Conservation (phyloP, 2,113 vertebrate species). For the Ovibos moschatus region DNA sequence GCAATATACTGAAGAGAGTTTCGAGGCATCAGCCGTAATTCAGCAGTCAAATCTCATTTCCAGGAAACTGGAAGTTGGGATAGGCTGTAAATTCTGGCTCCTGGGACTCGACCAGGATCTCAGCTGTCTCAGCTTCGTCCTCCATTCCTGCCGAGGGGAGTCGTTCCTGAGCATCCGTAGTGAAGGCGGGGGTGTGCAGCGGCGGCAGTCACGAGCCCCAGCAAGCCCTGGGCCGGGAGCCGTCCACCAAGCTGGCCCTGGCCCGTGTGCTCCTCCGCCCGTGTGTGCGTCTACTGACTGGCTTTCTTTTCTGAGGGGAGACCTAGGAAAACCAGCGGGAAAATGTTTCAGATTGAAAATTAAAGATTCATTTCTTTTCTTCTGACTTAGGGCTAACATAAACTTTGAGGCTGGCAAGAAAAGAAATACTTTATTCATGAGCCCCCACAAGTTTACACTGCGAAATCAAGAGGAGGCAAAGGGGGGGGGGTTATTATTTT, state of each 20-base stretch:
- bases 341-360: constrained; percentile 43
- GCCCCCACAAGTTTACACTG: background rate
- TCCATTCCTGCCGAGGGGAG: background rate
- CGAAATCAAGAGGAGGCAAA: background rate
- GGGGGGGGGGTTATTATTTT: background rate
- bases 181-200: background rate
- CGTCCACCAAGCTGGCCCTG: background rate
- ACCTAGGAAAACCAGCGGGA: constrained; percentile 57
- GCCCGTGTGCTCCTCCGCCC: background rate
- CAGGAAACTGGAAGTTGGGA: background rate
- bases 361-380: background rate
- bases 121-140: constrained; percentile 28
- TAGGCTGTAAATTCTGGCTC: background rate
- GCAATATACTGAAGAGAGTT: background rate
- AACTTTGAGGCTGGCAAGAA: background rate
- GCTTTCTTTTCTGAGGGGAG: constrained; percentile 59
- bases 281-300: background rate
- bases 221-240: background rate
- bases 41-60: background rate
- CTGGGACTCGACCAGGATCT: background rate
- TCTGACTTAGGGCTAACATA: background rate
- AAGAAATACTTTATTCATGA: background rate
- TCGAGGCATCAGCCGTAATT: fast-evolving
- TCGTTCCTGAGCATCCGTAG: background rate
- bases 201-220: background rate